Percentiles rank a stretch among this genome's conserved stretches.
Evolutionary conservation across 2,888 invertebrate species (phyloP).

Genomic region (Euplexia lucipara): DNA sequence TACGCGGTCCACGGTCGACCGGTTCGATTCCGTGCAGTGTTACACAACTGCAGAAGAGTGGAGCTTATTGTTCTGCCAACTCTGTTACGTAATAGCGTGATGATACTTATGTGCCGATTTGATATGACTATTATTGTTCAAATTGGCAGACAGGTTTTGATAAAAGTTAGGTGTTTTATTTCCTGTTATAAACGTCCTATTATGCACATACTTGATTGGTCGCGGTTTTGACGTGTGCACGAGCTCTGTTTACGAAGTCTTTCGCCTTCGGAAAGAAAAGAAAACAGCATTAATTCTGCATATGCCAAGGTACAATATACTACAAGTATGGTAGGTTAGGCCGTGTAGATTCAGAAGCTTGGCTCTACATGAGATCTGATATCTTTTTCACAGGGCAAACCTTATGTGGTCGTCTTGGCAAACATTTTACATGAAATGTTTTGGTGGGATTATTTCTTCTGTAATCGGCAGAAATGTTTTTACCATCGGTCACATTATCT

Average conservation of each 20-base stretch:
- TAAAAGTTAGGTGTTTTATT: conserved; percentile 4
- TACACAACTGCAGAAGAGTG: conserved; percentile 33
- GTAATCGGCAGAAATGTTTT: too few relatives aligned
- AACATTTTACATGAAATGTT: too few relatives aligned
- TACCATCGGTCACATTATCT: too few relatives aligned
- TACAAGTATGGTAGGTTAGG: too few relatives aligned
- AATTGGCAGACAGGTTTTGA: conserved; percentile 10
- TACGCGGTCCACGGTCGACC: conserved; percentile 44
- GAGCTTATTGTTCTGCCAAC: conserved; percentile 16
- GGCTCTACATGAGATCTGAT: too few relatives aligned
- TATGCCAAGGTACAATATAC: too few relatives aligned
- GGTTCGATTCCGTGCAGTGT: conserved; percentile 42
- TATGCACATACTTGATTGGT: conserved; percentile 1
- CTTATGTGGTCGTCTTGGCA: too few relatives aligned
- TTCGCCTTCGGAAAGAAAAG: too few relatives aligned
- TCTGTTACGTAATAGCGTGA: conserved; percentile 32
- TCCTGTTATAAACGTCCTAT: not conserved
- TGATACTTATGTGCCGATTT: conserved; percentile 16
- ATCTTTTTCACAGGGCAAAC: too few relatives aligned
- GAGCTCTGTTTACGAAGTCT: not conserved
- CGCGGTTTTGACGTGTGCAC: not conserved
- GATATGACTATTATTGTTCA: not conserved
- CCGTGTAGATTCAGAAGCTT: too few relatives aligned
- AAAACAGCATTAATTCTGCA: too few relatives aligned
- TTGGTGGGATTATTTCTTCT: too few relatives aligned